Evolutionary conservation across 2,797 vertebrate species (phyloP).

Genomic region (Manis pentadactyla): DNA sequence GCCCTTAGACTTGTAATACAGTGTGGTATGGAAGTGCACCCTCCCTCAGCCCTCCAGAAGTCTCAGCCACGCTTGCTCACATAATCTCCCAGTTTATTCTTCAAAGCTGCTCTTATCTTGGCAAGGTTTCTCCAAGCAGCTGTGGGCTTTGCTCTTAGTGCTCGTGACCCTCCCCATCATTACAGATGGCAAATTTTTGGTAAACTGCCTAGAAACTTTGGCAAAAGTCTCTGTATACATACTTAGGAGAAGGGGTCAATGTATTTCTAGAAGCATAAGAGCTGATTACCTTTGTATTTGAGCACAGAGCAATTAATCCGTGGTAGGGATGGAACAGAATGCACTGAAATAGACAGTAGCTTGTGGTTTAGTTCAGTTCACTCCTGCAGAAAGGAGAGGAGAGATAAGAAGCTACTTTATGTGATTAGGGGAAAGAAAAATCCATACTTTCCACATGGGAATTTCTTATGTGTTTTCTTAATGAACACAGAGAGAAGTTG

Average conservation of each 20-base stretch:
- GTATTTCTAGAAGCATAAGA: conserved; percentile 37
- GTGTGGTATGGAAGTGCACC: neutral
- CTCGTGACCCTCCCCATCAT: neutral
- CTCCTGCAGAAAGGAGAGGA: conserved; percentile 51
- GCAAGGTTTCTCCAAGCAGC: neutral
- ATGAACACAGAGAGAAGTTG: conserved; percentile 75
- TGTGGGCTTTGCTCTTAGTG: conserved; percentile 11
- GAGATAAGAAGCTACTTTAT: conserved; percentile 68
- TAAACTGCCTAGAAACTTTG: conserved; percentile 50
- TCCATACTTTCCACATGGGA: conserved; percentile 80
- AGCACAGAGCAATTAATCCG: conserved; percentile 44
- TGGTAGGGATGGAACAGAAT: neutral
- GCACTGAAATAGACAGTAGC: conserved; percentile 12
- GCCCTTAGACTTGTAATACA: neutral
- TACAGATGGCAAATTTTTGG: conserved; percentile 38
- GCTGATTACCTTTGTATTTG: conserved; percentile 35
- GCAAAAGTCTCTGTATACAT: neutral
- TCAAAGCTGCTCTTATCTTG: conserved; percentile 19
- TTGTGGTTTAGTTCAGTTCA: conserved; percentile 52
- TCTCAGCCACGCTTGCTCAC: neutral
- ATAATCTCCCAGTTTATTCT: neutral
- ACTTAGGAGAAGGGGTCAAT: conserved; percentile 45
- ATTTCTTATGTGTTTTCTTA: conserved; percentile 75
- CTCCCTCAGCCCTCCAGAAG: neutral
- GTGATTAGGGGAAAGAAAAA: conserved; percentile 76